Percentiles rank a stretch among this genome's conserved stretches.
phyloP scores from a whole-genome alignment of 2,888 invertebrate species.

The Anoplius nigerrimus region DNA sequence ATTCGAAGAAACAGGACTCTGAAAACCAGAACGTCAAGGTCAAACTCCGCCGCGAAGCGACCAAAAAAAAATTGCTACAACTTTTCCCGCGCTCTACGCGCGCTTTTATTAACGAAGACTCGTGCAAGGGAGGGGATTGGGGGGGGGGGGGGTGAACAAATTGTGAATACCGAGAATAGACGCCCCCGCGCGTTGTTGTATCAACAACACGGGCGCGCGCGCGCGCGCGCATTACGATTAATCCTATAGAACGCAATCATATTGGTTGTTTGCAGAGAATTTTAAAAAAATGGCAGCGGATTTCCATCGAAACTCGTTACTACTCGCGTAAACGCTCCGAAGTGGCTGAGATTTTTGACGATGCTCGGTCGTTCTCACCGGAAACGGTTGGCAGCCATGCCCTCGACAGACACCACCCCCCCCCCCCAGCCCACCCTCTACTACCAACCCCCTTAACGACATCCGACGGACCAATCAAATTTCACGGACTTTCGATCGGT shows the following conservation, averaged over 20 bases:
- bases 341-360: constrained; percentile 49
- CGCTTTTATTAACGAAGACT: constrained; percentile 21
- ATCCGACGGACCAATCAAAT: too few relatives aligned
- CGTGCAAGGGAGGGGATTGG: constrained; percentile 19
- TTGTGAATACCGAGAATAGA: constrained; percentile 13
- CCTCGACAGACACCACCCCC: too few relatives aligned
- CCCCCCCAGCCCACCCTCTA: too few relatives aligned
- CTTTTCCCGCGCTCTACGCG: too few relatives aligned
- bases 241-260: constrained; percentile 63
- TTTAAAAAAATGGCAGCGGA: constrained; percentile 55
- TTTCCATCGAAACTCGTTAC: too few relatives aligned
- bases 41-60: too few relatives aligned
- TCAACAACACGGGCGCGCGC: constrained; percentile 63
- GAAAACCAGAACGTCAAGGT: too few relatives aligned
- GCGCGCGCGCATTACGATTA: constrained; percentile 40
- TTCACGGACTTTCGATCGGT: too few relatives aligned
- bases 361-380: background rate
- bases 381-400: too few relatives aligned
- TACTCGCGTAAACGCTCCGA: constrained; percentile 24
- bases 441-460: too few relatives aligned
- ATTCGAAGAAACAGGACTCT: too few relatives aligned
- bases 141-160: background rate
- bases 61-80: too few relatives aligned
- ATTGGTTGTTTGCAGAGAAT: constrained; percentile 65
- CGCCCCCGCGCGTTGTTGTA: constrained; percentile 67